Conservation (phyloP, 2,113 vertebrate species). For the Pheucticus melanocephalus region DNA sequence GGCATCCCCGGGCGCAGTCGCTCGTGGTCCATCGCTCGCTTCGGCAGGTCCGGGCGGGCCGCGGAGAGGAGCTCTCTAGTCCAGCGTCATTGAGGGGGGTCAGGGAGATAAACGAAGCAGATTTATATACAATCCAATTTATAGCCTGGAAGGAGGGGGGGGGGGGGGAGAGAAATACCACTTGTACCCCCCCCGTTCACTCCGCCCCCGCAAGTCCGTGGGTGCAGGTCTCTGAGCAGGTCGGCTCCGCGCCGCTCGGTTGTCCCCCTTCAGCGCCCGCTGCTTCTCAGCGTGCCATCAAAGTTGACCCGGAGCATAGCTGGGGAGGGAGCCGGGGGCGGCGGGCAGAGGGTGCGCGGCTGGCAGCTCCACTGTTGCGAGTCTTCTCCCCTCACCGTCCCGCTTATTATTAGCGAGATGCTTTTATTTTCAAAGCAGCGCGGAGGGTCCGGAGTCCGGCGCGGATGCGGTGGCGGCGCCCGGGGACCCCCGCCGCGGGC, state of each 20-base stretch:
- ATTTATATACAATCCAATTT: constrained; percentile 55
- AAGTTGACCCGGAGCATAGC: constrained; percentile 18
- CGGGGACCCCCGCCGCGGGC: not conserved
- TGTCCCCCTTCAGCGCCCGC: not conserved
- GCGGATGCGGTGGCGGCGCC: not conserved
- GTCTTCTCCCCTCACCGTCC: not conserved
- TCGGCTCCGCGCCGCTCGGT: not conserved
- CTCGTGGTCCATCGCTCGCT: constrained; percentile 61
- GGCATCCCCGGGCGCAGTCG: constrained; percentile 54
- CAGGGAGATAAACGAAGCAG: constrained; percentile 39
- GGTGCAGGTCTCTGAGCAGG: constrained; percentile 20
- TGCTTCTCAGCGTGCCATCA: constrained; percentile 1
- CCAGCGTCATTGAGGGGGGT: constrained; percentile 35
- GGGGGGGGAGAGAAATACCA: not conserved
- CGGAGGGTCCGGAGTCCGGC: constrained; percentile 24
- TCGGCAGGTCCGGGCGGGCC: constrained; percentile 49
- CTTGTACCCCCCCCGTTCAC: constrained; percentile 24
- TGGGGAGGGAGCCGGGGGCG: not conserved
- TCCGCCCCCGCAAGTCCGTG: constrained; percentile 35
- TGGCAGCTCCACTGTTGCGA: constrained; percentile 19
- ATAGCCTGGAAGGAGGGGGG: not conserved
- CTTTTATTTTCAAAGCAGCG: constrained; percentile 44
- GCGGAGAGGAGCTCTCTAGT: constrained; percentile 54
- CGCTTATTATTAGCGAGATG: constrained; percentile 27
- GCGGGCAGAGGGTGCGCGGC: not conserved